phyloP scores from a whole-genome alignment of 2,797 vertebrate species.

The Phrynocephalus vlangalii region DNA sequence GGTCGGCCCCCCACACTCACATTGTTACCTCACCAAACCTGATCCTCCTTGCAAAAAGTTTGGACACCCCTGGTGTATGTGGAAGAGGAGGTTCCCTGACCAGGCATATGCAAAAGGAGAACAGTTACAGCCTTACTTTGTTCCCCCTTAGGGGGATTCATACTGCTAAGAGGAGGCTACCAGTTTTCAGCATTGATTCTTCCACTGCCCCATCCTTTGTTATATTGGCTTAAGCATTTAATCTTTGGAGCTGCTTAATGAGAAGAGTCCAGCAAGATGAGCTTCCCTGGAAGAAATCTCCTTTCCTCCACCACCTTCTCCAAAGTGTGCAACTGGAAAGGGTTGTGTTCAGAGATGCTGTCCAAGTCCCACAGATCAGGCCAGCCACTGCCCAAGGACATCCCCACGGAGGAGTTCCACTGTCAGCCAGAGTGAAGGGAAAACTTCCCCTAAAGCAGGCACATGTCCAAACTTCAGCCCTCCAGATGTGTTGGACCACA shows the following conservation, averaged over 20 bases:
- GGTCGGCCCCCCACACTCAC: no score
- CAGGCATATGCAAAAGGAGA: background rate
- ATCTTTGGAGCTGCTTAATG: background rate
- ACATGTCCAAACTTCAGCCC: background rate
- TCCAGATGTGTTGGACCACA: no score
- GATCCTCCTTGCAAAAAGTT: no score
- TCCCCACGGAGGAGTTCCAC: background rate
- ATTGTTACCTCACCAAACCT: no score
- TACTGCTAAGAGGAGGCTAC: background rate
- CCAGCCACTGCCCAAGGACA: background rate
- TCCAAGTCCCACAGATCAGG: background rate
- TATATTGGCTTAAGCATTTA: background rate
- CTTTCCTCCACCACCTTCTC: no score
- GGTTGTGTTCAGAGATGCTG: background rate
- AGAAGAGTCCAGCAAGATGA: background rate
- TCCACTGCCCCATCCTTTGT: background rate
- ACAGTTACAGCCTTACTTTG: background rate
- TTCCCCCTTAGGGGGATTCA: background rate
- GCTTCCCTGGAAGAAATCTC: background rate
- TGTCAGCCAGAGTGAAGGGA: background rate
- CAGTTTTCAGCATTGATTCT: background rate
- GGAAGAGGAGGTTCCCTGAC: background rate
- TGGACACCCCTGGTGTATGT: background rate
- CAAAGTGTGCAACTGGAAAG: background rate
- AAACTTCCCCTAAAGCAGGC: background rate